phyloP scores from a whole-genome alignment of 2,888 invertebrate species.

The Aporophyla nigra region DNA sequence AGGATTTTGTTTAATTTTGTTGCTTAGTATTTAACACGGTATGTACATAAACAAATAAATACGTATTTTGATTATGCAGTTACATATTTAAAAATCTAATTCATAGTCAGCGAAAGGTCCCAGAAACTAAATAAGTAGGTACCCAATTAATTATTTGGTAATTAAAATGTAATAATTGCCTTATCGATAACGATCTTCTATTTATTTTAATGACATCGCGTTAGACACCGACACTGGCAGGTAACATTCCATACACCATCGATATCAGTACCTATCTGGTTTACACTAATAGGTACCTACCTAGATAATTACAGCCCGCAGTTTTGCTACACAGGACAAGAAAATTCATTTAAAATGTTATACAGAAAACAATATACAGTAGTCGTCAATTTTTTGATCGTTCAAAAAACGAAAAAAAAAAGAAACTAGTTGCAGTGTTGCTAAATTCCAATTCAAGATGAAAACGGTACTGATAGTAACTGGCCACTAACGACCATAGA shows the following conservation, averaged over 20 bases:
- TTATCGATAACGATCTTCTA: constrained; percentile 4
- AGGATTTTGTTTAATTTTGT: neutral
- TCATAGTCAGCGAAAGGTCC: neutral
- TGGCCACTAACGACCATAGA: constrained; percentile 30
- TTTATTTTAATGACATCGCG: constrained; percentile 28
- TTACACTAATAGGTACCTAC: neutral
- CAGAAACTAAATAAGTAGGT: neutral
- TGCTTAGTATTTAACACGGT: too few relatives aligned
- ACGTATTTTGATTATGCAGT: neutral
- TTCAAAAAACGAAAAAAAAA: neutral
- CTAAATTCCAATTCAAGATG: constrained; percentile 3
- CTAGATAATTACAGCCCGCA: neutral
- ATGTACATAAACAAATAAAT: neutral
- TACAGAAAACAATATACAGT: neutral
- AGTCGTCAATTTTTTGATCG: neutral
- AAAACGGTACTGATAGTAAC: constrained; percentile 20
- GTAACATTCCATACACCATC: constrained; percentile 31
- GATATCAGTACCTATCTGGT: constrained; percentile 15
- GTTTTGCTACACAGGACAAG: neutral
- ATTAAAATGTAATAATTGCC: neutral
- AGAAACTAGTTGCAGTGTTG: too few relatives aligned
- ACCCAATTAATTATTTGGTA: neutral
- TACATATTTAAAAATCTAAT: neutral
- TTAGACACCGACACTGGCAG: neutral
- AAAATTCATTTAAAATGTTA: too few relatives aligned